These are phyloP conservation scores for Penelope pileata DNA, from an alignment of 2,113 vertebrate species.

Conservation along the genomic window DNA sequence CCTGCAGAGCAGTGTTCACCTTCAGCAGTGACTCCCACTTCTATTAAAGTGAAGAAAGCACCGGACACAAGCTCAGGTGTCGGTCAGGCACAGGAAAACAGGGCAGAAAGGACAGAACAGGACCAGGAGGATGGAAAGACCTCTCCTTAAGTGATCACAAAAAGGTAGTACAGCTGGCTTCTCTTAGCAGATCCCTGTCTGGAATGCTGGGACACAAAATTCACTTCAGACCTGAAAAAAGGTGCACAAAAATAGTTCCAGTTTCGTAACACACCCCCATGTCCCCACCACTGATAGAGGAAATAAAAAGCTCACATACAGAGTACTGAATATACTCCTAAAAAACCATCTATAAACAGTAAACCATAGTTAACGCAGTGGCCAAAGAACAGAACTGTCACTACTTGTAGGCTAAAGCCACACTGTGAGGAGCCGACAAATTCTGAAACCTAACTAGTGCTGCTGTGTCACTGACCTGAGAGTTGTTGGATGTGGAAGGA, in stretches of 20 bases:
- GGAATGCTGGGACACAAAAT: not conserved
- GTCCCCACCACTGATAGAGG: fast-evolving
- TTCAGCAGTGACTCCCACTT: not conserved
- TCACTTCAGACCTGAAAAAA: not conserved
- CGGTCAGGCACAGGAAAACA: not conserved
- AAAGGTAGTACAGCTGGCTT: not conserved
- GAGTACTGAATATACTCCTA: not conserved
- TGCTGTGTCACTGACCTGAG: not conserved
- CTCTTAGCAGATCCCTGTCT: not conserved
- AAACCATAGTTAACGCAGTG: not conserved
- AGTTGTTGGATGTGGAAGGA: not conserved
- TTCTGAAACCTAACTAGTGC: not conserved
- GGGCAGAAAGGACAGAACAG: not conserved
- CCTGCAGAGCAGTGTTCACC: not conserved
- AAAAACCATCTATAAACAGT: not conserved
- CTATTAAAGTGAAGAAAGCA: not conserved
- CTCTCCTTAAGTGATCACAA: not conserved
- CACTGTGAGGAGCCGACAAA: not conserved
- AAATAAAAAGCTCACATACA: not conserved
- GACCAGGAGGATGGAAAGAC: not conserved
- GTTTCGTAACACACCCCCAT: not conserved
- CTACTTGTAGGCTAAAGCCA: not conserved
- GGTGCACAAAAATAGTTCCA: not conserved
- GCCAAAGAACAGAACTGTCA: not conserved
- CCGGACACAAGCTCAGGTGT: not conserved